Evolutionary conservation across 2,797 vertebrate genomes (phyloP).

Genomic region (Dendrocincla fuliginosa): DNA sequence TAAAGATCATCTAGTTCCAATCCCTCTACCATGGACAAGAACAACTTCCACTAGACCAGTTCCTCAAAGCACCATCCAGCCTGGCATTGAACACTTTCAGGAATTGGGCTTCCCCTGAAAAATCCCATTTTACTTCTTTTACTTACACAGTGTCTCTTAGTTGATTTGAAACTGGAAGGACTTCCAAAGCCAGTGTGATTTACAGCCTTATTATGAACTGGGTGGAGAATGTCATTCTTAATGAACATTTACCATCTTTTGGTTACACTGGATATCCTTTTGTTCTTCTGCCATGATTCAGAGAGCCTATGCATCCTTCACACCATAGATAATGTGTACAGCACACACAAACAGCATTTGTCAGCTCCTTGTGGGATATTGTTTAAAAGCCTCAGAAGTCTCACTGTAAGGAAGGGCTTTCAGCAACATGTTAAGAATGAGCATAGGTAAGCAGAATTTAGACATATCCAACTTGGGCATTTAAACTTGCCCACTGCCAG

Average conservation of each 20-base stretch:
- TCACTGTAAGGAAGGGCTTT: neutral
- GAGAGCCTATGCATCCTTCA: neutral
- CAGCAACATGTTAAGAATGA: neutral
- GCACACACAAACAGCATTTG: neutral
- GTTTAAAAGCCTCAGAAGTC: neutral
- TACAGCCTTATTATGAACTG: neutral
- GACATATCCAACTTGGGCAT: neutral
- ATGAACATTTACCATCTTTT: neutral
- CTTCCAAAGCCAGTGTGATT: accelerated
- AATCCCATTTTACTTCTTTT: neutral
- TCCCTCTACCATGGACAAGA: neutral
- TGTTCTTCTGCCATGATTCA: neutral
- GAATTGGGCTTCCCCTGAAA: neutral
- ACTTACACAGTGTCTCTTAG: neutral
- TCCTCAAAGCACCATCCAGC: neutral
- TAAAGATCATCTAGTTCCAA: neutral
- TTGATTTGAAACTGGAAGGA: neutral
- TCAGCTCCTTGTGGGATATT: neutral
- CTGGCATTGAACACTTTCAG: neutral
- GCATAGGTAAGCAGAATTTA: neutral
- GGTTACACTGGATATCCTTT: neutral
- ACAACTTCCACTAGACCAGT: neutral
- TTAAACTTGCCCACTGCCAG: neutral
- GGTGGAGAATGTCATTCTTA: neutral
- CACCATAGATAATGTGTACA: neutral